Conservation (phyloP, 2,888 invertebrate genomes). For the Cantharis rustica region DNA sequence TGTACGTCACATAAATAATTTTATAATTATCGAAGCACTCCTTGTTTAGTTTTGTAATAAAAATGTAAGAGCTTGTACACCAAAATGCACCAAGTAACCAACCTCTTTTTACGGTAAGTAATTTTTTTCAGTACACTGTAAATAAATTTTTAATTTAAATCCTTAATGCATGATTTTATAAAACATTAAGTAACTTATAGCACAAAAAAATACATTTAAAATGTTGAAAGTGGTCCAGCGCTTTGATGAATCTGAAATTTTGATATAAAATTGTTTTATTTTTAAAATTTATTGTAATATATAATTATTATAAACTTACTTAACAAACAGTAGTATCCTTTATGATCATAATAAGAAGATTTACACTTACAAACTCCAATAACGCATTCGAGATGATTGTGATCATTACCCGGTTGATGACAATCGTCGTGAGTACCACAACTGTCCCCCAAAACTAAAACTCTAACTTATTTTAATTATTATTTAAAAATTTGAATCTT, state of each 20-base stretch:
- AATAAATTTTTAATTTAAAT: background rate
- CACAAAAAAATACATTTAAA: background rate
- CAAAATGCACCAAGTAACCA: background rate
- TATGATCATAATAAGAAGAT: constrained; percentile 33
- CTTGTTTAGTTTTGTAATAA: background rate
- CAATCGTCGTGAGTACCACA: constrained; percentile 39
- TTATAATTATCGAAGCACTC: background rate
- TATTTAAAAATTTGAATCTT: constrained; percentile 18
- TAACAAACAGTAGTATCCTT: constrained; percentile 40
- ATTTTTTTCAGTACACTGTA: background rate
- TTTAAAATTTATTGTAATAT: background rate
- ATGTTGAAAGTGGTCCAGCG: background rate
- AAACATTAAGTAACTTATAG: background rate
- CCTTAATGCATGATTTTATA: background rate
- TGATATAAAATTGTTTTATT: background rate
- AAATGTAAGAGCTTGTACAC: too few species aligned
- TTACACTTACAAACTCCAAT: constrained; percentile 41
- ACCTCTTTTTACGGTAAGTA: background rate
- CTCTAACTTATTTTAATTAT: background rate
- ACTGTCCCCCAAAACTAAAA: constrained; percentile 42
- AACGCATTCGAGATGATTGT: constrained; percentile 38
- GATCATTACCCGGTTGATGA: constrained; percentile 27
- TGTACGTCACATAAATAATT: background rate
- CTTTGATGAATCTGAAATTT: background rate
- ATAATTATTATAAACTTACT: constrained; percentile 10